Conservation (phyloP, 2,797 vertebrate species). For the Macropus fuliginosus region DNA sequence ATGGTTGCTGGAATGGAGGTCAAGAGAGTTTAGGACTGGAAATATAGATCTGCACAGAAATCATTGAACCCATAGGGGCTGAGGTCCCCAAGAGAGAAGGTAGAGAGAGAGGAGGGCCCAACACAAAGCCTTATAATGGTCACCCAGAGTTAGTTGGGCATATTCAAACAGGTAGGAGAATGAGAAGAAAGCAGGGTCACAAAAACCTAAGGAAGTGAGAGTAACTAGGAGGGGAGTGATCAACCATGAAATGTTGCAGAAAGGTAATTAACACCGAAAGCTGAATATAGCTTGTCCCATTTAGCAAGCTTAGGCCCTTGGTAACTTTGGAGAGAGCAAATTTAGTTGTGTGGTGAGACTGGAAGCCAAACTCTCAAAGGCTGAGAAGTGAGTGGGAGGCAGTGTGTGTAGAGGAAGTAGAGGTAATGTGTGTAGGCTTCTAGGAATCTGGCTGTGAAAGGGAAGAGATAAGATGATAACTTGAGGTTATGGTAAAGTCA, state of each 20-base stretch:
- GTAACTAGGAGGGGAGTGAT: background rate
- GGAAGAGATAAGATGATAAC: background rate
- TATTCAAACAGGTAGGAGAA: background rate
- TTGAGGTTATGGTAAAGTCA: background rate
- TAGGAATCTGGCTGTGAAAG: background rate
- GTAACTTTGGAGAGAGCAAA: background rate
- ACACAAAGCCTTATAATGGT: background rate
- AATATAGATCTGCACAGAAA: background rate
- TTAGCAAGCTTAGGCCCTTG: background rate
- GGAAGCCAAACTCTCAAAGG: background rate
- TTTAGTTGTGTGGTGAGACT: background rate
- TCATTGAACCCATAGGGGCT: background rate
- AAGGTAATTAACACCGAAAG: background rate
- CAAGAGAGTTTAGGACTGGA: background rate
- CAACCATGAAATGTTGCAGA: background rate
- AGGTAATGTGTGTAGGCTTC: background rate
- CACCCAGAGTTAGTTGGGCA: background rate
- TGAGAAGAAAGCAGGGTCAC: background rate
- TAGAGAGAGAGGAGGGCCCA: background rate
- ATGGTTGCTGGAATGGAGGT: background rate
- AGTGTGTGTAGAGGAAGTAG: background rate
- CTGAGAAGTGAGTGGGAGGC: background rate
- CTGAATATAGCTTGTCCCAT: background rate
- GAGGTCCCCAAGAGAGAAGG: background rate
- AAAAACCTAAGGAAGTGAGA: background rate